These are phyloP conservation scores for Tetrax tetrax DNA, from an alignment of 2,113 vertebrate genomes.

Conservation along the genomic window DNA sequence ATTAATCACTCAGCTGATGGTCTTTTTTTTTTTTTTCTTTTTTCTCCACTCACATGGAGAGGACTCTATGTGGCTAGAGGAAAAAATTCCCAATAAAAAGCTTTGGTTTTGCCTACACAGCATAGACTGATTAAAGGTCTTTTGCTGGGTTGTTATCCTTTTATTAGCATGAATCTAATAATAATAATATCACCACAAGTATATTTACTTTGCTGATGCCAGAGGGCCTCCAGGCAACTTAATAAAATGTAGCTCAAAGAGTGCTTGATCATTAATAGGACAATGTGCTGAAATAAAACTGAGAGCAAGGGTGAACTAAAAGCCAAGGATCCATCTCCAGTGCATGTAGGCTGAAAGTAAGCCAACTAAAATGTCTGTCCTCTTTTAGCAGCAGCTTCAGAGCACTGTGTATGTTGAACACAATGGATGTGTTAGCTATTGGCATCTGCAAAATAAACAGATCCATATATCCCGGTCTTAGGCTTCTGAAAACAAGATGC, in stretches of 20 bases:
- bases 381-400: conserved; percentile 30
- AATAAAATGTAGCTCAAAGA: conserved; percentile 51
- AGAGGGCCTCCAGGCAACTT: conserved; percentile 52
- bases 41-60: not conserved
- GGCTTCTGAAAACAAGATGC: conserved; percentile 53
- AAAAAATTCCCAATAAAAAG: conserved; percentile 10
- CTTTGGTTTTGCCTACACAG: conserved; percentile 47
- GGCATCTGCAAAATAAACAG: conserved; percentile 45
- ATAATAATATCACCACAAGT: conserved; percentile 67
- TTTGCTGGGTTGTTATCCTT: conserved; percentile 56
- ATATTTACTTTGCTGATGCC: conserved; percentile 62
- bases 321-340: conserved; percentile 15
- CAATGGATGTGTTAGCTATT: conserved; percentile 44
- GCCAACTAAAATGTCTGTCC: conserved; percentile 30
- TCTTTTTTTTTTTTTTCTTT: not conserved
- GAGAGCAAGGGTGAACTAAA: conserved; percentile 41
- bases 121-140: conserved; percentile 58
- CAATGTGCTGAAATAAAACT: conserved; percentile 56
- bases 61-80: not conserved
- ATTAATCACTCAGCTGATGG: not conserved
- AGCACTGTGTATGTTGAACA: conserved; percentile 15
- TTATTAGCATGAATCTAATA: conserved; percentile 64
- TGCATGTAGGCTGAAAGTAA: conserved; percentile 1
- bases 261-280: conserved; percentile 52
- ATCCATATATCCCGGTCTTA: not conserved